These are phyloP conservation scores for Zootermopsis nevadensis DNA, from an alignment of 2,888 invertebrate species.

Conservation along the genomic window DNA sequence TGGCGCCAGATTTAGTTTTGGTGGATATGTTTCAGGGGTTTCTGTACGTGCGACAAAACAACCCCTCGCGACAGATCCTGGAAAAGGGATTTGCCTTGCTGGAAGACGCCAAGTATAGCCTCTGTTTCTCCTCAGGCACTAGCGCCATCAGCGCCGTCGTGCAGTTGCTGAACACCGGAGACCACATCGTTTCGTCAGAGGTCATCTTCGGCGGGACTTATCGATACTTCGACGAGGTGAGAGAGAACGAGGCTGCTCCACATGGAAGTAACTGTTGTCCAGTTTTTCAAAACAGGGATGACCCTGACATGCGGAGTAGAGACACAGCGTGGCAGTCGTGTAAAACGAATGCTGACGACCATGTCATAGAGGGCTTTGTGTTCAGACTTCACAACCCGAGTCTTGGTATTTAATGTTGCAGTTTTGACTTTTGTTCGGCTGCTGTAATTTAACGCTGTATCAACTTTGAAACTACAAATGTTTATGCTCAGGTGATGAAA, in stretches of 20 bases:
- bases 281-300: no score
- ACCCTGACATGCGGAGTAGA: no score
- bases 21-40: not conserved
- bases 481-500: no score
- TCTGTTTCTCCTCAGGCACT: slow-evolving; percentile 90
- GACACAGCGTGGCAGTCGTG: no score
- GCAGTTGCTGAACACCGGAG: slow-evolving; percentile 82
- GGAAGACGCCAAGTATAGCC: slow-evolving; percentile 87
- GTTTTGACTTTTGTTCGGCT: no score
- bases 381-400: no score
- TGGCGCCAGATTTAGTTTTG: no score
- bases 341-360: no score
- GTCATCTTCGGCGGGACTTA: slow-evolving; percentile 97
- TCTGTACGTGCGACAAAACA: not conserved
- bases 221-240: slow-evolving; percentile 66
- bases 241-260: not conserved
- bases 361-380: no score
- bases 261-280: not conserved
- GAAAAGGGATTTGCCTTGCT: slow-evolving; percentile 60
- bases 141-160: slow-evolving; percentile 84
- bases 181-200: slow-evolving; percentile 90
- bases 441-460: no score
- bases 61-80: not conserved
- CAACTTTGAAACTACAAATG: no score
- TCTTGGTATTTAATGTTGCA: no score